phyloP scores from a whole-genome alignment of 2,888 invertebrate species.

The Julus scanicus region DNA sequence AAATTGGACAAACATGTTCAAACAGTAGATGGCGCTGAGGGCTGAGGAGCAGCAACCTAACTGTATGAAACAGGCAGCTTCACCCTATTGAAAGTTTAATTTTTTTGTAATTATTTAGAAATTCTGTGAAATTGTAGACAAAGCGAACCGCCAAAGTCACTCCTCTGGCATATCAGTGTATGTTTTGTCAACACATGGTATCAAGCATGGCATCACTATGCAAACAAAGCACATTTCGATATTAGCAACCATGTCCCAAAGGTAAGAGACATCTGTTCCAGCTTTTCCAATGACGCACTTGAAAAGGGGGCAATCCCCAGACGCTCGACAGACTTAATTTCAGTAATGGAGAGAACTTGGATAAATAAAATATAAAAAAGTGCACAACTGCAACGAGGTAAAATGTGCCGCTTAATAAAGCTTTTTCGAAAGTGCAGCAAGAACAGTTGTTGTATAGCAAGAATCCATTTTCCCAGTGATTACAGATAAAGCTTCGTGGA shows the following conservation, averaged over 20 bases:
- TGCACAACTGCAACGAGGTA: not conserved
- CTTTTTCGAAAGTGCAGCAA: not conserved
- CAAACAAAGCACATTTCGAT: not conserved
- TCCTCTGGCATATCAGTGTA: not conserved
- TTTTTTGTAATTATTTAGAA: not conserved
- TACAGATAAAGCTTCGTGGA: not conserved
- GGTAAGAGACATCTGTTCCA: conserved; percentile 11
- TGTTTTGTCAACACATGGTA: not conserved
- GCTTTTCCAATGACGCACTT: conserved; percentile 4
- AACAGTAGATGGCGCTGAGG: not conserved
- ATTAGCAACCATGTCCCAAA: not conserved
- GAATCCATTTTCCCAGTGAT: not conserved
- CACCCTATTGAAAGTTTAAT: not conserved
- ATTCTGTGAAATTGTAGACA: not conserved
- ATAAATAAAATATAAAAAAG: not conserved
- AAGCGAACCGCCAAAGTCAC: not conserved
- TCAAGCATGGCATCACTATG: not conserved
- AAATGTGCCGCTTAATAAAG: not conserved
- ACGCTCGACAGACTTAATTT: conserved; percentile 22
- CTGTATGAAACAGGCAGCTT: too few species aligned
- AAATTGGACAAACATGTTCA: too few species aligned
- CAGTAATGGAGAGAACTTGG: conserved; percentile 7
- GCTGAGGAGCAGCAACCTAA: too few species aligned
- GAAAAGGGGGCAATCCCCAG: not conserved
- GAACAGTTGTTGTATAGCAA: not conserved